Percentiles rank a stretch among this genome's conserved stretches.
Conservation (phyloP, 2,113 vertebrate species). For the Leucopsar rothschildi region DNA sequence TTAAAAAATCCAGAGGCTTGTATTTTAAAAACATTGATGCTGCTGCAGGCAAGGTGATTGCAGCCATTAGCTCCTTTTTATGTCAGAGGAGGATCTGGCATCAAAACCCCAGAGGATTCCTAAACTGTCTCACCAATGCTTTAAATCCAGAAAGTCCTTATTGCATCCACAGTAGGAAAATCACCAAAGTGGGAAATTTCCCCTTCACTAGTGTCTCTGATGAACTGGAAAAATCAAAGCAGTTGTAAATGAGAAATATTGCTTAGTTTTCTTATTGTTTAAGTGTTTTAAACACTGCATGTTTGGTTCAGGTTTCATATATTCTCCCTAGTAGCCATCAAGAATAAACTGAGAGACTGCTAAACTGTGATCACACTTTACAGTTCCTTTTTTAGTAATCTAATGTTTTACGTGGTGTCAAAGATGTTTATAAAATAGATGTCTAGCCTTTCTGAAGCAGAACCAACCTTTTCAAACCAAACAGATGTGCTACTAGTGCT, state of each 20-base stretch:
- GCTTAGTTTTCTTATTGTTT: background rate
- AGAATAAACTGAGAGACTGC: background rate
- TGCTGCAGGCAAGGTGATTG: constrained; percentile 67
- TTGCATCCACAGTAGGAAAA: constrained; percentile 28
- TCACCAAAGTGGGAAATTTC: constrained; percentile 15
- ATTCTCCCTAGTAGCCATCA: background rate
- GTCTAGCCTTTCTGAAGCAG: background rate
- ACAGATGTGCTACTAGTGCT: background rate
- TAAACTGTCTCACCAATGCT: constrained; percentile 32
- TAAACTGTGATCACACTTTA: background rate
- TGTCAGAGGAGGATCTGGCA: constrained; percentile 44
- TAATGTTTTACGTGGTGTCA: background rate
- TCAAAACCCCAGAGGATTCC: constrained; percentile 53
- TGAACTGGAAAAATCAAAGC: constrained; percentile 16
- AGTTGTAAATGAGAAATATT: background rate
- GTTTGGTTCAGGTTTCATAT: background rate
- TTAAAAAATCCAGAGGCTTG: constrained; percentile 51
- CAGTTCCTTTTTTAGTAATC: background rate
- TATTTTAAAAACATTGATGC: constrained; percentile 61
- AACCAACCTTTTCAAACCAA: background rate
- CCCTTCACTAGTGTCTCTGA: constrained; percentile 1
- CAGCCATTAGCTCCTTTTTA: constrained; percentile 64
- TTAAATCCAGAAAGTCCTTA: constrained; percentile 9
- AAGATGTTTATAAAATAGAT: background rate
- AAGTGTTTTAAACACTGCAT: background rate